A percentile compares a stretch with the other conserved stretches of the same genome.
phyloP scores from a whole-genome alignment of 2,888 invertebrate species.

The Charanyca ferruginea region DNA sequence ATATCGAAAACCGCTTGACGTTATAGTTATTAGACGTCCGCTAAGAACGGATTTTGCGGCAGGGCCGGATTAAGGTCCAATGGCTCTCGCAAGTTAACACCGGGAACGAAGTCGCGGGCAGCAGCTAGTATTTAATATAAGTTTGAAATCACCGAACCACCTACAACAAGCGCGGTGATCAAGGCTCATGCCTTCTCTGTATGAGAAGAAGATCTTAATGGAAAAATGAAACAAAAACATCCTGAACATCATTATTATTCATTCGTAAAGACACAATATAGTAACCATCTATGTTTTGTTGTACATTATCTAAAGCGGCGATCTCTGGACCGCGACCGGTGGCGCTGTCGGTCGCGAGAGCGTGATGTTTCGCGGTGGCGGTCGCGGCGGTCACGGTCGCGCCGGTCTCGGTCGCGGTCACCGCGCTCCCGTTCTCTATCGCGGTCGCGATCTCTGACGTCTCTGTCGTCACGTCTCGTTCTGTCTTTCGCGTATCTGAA shows the following conservation, averaged over 20 bases:
- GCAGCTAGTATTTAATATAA: too few species aligned
- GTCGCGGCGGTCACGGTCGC: conserved; percentile 73
- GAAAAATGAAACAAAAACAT: conserved; percentile 50
- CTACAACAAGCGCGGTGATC: too few species aligned
- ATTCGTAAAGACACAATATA: conserved; percentile 73
- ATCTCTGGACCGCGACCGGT: conserved; percentile 82
- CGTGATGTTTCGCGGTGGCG: conserved; percentile 76
- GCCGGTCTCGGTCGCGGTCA: conserved; percentile 67
- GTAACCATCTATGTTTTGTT: conserved; percentile 61
- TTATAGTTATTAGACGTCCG: too few species aligned
- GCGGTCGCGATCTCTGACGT: conserved; percentile 77
- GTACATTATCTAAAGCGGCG: conserved; percentile 85
- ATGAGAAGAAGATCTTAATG: too few species aligned
- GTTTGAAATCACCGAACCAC: too few species aligned
- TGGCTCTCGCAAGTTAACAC: too few species aligned
- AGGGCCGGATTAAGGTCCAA: too few species aligned
- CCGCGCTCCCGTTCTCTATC: conserved; percentile 70
- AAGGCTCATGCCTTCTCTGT: too few species aligned
- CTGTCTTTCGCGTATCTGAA: conserved; percentile 87
- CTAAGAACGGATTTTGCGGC: too few species aligned
- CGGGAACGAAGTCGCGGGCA: too few species aligned
- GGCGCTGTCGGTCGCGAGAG: conserved; percentile 76
- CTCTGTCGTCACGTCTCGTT: conserved; percentile 83
- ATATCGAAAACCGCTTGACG: too few species aligned
- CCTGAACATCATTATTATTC: conserved; percentile 78